These are phyloP conservation scores for Pelvicachromis taeniatus DNA, from an alignment of 2,113 vertebrate genomes.

Conservation along the genomic window DNA sequence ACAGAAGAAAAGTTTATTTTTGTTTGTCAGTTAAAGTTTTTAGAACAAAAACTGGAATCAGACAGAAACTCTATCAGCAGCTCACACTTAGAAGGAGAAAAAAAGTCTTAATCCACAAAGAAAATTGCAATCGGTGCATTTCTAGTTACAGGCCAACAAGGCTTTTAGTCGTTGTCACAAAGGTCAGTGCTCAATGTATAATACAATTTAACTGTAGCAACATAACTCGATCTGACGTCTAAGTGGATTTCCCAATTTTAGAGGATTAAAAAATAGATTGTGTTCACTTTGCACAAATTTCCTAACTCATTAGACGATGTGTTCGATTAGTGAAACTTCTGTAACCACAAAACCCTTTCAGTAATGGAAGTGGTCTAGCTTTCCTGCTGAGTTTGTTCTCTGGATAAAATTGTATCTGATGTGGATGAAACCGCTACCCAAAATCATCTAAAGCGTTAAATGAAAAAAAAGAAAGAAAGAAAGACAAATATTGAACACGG, in stretches of 20 bases:
- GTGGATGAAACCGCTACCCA: neutral
- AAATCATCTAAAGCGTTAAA: neutral
- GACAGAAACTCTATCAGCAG: neutral
- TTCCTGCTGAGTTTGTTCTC: neutral
- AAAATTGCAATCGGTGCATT: no score
- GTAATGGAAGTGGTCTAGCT: neutral
- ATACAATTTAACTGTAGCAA: neutral
- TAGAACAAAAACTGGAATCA: neutral
- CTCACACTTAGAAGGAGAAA: neutral
- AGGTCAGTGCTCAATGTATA: neutral
- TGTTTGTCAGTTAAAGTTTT: neutral
- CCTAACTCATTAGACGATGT: neutral
- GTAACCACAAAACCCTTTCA: neutral
- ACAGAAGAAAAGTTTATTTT: neutral
- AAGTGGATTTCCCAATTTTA: neutral
- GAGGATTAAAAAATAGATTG: neutral
- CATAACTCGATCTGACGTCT: neutral
- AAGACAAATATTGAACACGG: neutral
- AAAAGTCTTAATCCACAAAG: neutral
- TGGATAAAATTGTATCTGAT: neutral
- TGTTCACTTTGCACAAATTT: neutral
- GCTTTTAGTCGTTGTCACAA: neutral
- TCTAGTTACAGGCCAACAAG: neutral
- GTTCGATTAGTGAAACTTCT: neutral
- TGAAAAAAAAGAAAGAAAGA: neutral